Evolutionary conservation across 2,888 invertebrate species (phyloP).

Genomic region (Chymomyza caudatula): DNA sequence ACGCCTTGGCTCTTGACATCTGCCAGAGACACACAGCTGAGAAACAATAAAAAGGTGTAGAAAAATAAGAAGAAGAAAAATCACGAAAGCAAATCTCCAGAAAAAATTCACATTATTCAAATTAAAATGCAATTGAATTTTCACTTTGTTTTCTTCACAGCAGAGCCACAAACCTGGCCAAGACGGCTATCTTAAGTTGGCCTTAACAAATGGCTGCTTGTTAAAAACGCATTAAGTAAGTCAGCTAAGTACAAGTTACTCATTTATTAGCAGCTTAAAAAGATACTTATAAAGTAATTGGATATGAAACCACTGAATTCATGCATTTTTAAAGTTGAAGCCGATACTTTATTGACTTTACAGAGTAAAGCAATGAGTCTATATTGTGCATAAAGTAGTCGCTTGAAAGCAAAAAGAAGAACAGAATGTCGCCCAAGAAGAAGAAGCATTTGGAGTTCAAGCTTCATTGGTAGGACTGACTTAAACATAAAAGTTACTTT

Average conservation of each 20-base stretch:
- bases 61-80: constrained; percentile 19
- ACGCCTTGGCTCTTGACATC: constrained; percentile 61
- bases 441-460: too few relatives aligned
- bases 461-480: too few relatives aligned
- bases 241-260: background rate
- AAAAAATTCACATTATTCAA: constrained; percentile 65
- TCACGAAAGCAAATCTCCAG: constrained; percentile 16
- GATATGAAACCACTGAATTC: background rate
- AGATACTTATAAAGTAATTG: background rate
- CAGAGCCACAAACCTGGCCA: background rate
- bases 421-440: too few relatives aligned
- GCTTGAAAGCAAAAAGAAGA: too few relatives aligned
- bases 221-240: constrained; percentile 35
- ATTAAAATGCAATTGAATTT: constrained; percentile 68
- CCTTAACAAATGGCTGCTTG: constrained; percentile 15
- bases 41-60: constrained; percentile 30
- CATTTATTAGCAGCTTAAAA: background rate
- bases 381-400: too few relatives aligned
- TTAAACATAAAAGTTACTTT: too few relatives aligned
- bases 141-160: constrained; percentile 50
- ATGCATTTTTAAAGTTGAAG: background rate
- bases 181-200: background rate
- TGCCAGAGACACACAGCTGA: constrained; percentile 38
- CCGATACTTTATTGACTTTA: too few relatives aligned
- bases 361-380: too few relatives aligned